Conservation (phyloP, 2,888 invertebrate species). For the Platerodrilus igneus region DNA sequence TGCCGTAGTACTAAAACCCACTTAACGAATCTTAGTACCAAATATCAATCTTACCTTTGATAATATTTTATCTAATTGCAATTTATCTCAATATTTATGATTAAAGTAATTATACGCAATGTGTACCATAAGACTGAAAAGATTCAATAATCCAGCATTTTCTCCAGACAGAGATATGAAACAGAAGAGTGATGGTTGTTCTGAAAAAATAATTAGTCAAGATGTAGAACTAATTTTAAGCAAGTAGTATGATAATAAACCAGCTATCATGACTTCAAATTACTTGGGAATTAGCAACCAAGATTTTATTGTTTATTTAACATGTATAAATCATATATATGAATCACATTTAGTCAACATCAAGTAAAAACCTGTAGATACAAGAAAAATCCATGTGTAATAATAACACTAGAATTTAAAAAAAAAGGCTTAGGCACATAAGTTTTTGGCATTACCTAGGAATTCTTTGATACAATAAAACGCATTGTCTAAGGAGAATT, state of each 20-base stretch:
- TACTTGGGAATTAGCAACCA: too few relatives aligned
- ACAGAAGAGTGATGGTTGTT: constrained; percentile 6
- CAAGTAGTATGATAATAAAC: constrained; percentile 27
- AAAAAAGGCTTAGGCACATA: too few relatives aligned
- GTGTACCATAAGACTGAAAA: constrained; percentile 15
- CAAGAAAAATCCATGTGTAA: too few relatives aligned
- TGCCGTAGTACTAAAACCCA: constrained; percentile 16
- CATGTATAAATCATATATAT: too few relatives aligned
- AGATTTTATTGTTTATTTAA: too few relatives aligned
- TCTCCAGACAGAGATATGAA: constrained; percentile 8
- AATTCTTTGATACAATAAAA: too few relatives aligned
- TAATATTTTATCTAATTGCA: background rate
- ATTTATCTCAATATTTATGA: constrained; percentile 17
- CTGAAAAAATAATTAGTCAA: constrained; percentile 14
- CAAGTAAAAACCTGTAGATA: too few relatives aligned
- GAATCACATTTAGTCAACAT: too few relatives aligned
- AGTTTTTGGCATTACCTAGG: too few relatives aligned
- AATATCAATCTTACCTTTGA: constrained; percentile 16
- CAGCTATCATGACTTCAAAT: too few relatives aligned
- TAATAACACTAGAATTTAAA: too few relatives aligned
- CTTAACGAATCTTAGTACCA: constrained; percentile 18
- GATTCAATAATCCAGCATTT: constrained; percentile 18
- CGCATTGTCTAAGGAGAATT: too few relatives aligned
- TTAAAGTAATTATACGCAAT: constrained; percentile 11
- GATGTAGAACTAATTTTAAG: constrained; percentile 10